Conservation (phyloP, 2,888 invertebrate species). For the Neoascia interrupta region DNA sequence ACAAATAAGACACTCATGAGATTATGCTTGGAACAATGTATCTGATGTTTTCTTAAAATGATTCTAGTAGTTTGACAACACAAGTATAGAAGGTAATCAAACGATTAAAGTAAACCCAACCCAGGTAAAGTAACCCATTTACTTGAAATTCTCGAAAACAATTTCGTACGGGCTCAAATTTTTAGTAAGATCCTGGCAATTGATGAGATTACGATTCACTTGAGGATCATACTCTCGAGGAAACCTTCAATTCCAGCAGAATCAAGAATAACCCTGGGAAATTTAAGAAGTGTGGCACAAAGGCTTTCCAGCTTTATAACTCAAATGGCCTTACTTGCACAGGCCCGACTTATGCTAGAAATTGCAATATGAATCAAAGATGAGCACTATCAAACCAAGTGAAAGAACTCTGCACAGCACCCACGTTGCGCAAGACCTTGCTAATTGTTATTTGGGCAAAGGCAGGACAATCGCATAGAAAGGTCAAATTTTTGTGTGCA, state of each 20-base stretch:
- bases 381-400: neutral
- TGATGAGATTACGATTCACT: constrained; percentile 16
- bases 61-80: too few species aligned
- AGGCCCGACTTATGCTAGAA: neutral
- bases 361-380: neutral
- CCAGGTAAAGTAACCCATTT: constrained; percentile 4
- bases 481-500: too few species aligned
- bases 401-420: constrained; percentile 12
- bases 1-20: too few species aligned
- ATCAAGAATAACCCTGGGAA: neutral
- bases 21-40: too few species aligned
- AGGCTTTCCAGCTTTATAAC: neutral
- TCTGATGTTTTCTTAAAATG: too few species aligned
- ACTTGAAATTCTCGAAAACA: constrained; percentile 31
- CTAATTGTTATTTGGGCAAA: constrained; percentile 9
- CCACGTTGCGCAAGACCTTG: constrained; percentile 10
- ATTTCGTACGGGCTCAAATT: constrained; percentile 14
- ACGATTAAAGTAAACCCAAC: too few species aligned
- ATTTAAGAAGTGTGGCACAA: neutral
- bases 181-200: constrained; percentile 30
- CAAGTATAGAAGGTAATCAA: neutral
- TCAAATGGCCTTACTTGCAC: neutral
- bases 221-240: too few species aligned
- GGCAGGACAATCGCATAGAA: constrained; percentile 28
- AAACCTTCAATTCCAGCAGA: neutral